phyloP scores from a whole-genome alignment of 1,140 invertebrate species.

The Drosophila malerkotliana region DNA sequence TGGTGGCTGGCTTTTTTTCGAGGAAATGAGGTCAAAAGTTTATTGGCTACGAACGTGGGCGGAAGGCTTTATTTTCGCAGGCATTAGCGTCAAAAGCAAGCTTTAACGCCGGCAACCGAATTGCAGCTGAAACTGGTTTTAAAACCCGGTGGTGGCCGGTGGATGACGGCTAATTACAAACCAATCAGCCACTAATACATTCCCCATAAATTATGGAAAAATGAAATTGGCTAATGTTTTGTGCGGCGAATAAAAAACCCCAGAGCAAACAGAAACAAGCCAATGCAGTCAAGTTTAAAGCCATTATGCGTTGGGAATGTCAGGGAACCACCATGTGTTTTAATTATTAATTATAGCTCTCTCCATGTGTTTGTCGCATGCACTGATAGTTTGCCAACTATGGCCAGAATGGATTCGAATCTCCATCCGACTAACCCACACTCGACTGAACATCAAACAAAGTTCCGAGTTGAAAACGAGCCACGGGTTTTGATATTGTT shows the following conservation, averaged over 20 bases:
- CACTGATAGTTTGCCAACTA: slow-evolving; percentile 14
- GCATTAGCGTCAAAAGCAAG: slow-evolving; percentile 31
- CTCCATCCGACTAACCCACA: background rate
- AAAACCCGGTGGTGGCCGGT: no score
- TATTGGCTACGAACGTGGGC: slow-evolving; percentile 65
- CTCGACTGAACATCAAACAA: slow-evolving; percentile 36
- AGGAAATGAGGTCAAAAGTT: slow-evolving; percentile 79
- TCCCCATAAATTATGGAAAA: slow-evolving; percentile 56
- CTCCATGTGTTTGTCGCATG: slow-evolving; percentile 50
- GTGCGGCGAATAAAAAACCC: background rate
- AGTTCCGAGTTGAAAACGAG: background rate
- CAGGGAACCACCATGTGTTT: slow-evolving; percentile 24
- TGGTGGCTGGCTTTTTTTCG: slow-evolving; percentile 19
- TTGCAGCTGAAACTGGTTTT: no score
- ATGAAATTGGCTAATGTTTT: slow-evolving; percentile 16
- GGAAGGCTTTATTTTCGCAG: slow-evolving; percentile 18
- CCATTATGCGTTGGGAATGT: slow-evolving; percentile 16
- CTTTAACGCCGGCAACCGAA: background rate
- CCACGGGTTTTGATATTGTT: slow-evolving; percentile 14
- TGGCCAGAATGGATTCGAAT: background rate
- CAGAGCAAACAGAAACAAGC: slow-evolving; percentile 24
- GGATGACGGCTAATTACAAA: slow-evolving; percentile 26
- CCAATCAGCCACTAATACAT: slow-evolving; percentile 49
- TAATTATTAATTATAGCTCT: slow-evolving; percentile 65
- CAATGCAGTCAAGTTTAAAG: slow-evolving; percentile 30